These are phyloP conservation scores for Alsophila aescularia DNA, from an alignment of 2,888 invertebrate species.

Conservation along the genomic window DNA sequence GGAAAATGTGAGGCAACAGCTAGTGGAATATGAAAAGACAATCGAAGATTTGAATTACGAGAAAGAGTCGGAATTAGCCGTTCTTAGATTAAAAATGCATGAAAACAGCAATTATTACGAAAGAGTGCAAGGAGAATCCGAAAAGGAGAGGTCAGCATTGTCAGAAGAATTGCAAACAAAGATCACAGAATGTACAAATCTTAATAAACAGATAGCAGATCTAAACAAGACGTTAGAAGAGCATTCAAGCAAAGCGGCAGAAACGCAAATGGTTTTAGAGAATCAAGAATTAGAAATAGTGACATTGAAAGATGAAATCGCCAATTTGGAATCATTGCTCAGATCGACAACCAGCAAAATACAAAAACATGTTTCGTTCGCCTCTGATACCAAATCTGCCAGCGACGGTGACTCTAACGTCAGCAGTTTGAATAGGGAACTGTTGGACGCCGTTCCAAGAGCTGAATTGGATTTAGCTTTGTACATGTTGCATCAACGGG, in stretches of 20 bases:
- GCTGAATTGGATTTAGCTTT: constrained; percentile 91
- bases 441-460: constrained; percentile 75
- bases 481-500: constrained; percentile 94
- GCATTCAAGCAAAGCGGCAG: constrained; percentile 80
- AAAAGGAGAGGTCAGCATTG: constrained; percentile 58
- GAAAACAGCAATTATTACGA: constrained; percentile 69
- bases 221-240: constrained; percentile 81
- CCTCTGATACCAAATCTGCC: constrained; percentile 71
- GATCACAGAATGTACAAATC: constrained; percentile 75
- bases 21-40: constrained; percentile 72
- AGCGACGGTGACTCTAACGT: constrained; percentile 46
- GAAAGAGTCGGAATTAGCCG: constrained; percentile 82
- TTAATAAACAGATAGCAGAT: constrained; percentile 80
- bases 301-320: constrained; percentile 87
- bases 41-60: constrained; percentile 78
- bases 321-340: constrained; percentile 60
- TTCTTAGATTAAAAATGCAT: constrained; percentile 80
- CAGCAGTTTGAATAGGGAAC: constrained; percentile 53
- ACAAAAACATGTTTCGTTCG: constrained; percentile 77
- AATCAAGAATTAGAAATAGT: constrained; percentile 90
- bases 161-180: constrained; percentile 69
- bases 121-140: constrained; percentile 52
- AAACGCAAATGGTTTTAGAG: constrained; percentile 86
- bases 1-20: constrained; percentile 68
- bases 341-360: constrained; percentile 64